phyloP scores from a whole-genome alignment of 1,140 invertebrate genomes.

The Tachypleus tridentatus region DNA sequence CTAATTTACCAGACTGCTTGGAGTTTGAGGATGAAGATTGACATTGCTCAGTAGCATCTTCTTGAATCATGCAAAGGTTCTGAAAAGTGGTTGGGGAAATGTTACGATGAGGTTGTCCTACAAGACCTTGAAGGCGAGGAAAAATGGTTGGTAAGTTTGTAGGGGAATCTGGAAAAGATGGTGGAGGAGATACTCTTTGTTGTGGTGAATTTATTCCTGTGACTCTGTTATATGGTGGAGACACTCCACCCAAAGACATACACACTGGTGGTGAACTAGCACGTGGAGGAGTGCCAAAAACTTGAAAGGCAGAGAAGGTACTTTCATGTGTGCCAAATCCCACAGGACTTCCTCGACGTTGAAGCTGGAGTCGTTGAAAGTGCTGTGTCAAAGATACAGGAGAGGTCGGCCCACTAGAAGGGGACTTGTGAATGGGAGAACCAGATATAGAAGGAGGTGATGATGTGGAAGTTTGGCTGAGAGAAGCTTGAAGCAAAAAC shows the following conservation, averaged over 20 bases:
- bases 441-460: constrained; percentile 29
- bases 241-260: not conserved
- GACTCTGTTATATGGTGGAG: constrained; percentile 10
- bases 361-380: constrained; percentile 38
- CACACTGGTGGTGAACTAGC: constrained; percentile 8
- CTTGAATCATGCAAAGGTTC: constrained; percentile 72
- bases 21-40: constrained; percentile 5
- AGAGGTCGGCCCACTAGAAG: constrained; percentile 3
- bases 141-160: constrained; percentile 16
- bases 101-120: constrained; percentile 33
- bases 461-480: constrained; percentile 15
- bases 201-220: constrained; percentile 7
- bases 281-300: constrained; percentile 11
- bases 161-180: constrained; percentile 15
- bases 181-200: constrained; percentile 12
- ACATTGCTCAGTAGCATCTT: constrained; percentile 45
- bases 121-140: not conserved
- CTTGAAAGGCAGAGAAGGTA: too few relatives aligned
- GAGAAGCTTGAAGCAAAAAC: constrained; percentile 13
- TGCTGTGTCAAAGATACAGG: constrained; percentile 31
- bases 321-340: constrained; percentile 1
- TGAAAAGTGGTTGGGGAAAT: constrained; percentile 38
- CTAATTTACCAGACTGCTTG: not conserved
- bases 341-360: constrained; percentile 23
- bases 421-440: constrained; percentile 27